Evolutionary conservation across 2,888 invertebrate genomes (phyloP).

Genomic region (Diogma glabrata): DNA sequence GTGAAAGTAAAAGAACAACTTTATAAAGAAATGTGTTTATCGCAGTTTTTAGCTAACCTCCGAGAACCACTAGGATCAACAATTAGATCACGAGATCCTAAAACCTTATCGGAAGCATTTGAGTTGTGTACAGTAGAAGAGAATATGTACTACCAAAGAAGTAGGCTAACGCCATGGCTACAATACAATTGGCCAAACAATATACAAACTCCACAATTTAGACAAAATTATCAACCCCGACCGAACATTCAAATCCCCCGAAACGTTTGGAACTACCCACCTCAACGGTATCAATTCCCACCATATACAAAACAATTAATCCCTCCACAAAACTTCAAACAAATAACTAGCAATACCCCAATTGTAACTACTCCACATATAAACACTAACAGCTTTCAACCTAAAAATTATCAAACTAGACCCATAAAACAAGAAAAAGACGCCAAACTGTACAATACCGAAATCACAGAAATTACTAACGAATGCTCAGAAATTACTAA

Average conservation of each 20-base stretch:
- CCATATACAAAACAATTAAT: not conserved
- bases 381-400: too few species aligned
- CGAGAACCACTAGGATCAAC: not conserved
- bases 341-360: too few species aligned
- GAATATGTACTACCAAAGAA: constrained; percentile 1
- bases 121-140: too few species aligned
- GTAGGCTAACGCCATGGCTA: not conserved
- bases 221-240: not conserved
- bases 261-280: not conserved
- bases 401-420: not conserved
- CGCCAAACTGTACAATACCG: too few species aligned
- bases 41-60: too few species aligned
- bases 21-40: not conserved
- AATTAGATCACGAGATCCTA: too few species aligned
- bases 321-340: not conserved
- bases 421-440: not conserved
- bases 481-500: not conserved
- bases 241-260: too few species aligned
- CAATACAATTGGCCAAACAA: not conserved
- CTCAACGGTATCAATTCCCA: not conserved
- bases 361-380: too few species aligned
- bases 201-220: not conserved
- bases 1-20: not conserved
- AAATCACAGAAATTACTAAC: not conserved
- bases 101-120: not conserved